Conservation (phyloP, 2,113 vertebrate species). For the Dermatemys mawii region DNA sequence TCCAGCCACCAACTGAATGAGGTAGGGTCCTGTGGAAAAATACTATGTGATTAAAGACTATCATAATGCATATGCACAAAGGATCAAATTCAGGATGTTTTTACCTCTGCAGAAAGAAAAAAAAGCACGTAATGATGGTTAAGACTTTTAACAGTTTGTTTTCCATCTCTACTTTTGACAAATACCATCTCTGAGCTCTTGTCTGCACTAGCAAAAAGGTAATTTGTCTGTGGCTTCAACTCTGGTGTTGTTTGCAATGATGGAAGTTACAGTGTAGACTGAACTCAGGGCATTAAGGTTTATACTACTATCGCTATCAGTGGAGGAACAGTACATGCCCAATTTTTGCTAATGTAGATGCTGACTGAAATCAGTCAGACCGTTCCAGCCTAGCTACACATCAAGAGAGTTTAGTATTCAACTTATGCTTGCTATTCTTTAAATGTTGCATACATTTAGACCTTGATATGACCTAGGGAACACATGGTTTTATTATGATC, state of each 20-base stretch:
- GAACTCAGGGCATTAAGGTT: background rate
- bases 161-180: too few species aligned
- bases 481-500: background rate
- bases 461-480: background rate
- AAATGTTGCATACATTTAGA: background rate
- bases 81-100: conserved; percentile 49
- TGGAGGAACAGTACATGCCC: background rate
- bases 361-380: background rate
- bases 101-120: conserved; percentile 47
- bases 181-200: background rate
- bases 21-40: background rate
- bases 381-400: background rate
- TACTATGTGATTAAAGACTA: conserved; percentile 9
- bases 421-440: background rate
- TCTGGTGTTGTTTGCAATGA: background rate
- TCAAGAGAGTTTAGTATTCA: background rate
- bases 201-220: conserved; percentile 14
- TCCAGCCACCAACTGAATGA: background rate
- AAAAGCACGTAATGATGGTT: conserved; percentile 9
- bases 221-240: background rate
- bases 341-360: background rate
- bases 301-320: background rate
- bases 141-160: conserved; percentile 44
- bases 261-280: background rate
- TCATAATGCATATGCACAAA: conserved; percentile 26